Evolutionary conservation across 2,113 vertebrate species (phyloP), one percentile per base, ranked within the genome.

Genomic region (Empidonax alnorum): DNA sequence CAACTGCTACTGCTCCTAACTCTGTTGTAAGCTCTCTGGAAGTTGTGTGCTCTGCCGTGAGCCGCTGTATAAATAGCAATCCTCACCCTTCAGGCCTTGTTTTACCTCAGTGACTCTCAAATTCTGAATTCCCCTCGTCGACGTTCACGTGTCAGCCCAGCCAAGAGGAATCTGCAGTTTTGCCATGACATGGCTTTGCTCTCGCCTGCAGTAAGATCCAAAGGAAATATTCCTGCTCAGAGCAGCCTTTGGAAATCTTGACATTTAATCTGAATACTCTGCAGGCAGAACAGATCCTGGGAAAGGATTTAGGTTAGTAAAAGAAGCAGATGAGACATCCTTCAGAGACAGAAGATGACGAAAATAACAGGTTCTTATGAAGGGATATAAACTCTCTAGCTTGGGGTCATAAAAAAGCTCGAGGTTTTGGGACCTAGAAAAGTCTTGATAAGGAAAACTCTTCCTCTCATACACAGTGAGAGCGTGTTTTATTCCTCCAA

Each of bases 71-170:
- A n/a, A 75, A 65, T 3, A 66, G 63, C 72, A 69, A 28, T 35
- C 67, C 28, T 31, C 55, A 1, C 4, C 93, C 80, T 50, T 9
- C 67, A 21, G 81, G 78, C 71, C 49, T 46, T 1, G 7, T 44
- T 85, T 66, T 13, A 24, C 66, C 84, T 46, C 84, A 30, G 69
- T 14, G 68, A 12, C 69, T 63, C 73, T 46, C 12, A 12, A 39
- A 41, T 9, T 6, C 82, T 58, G 78, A 62, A 30, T 33, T 75
- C 81, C 56, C n/a, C 0, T 3, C 7, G 28, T 17, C 1, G 0
- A 31, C 3, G 0, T 55, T 42, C 79, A 10, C 22, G 0, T 15
- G 27, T 56, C 85, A 85, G 88, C 65, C 71, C 78, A 1, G 74
- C 62, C 87, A 56, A 6, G 78, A 74, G 73, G 50, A 62, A 74